These are phyloP conservation scores for Tretioscincus oriximinensis DNA, from an alignment of 2,113 vertebrate genomes.

Conservation along the genomic window DNA sequence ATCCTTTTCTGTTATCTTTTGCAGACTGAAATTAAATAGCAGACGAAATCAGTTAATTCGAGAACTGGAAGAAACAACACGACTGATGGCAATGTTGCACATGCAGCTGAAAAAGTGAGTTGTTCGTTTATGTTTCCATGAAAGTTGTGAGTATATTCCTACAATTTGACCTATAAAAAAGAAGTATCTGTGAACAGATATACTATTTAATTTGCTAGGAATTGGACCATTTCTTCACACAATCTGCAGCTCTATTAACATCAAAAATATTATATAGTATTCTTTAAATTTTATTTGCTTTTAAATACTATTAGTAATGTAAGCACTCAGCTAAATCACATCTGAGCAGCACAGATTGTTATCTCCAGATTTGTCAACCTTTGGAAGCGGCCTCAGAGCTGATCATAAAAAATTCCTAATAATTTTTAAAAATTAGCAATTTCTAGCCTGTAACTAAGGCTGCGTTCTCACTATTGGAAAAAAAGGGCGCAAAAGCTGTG, in stretches of 20 bases:
- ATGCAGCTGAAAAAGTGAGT: constrained; percentile 90
- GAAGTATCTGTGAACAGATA: not conserved
- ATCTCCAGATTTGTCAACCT: not conserved
- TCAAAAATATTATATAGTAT: not conserved
- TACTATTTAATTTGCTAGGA: not conserved
- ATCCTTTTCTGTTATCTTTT: constrained; percentile 12
- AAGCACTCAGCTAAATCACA: not conserved
- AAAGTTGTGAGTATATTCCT: not conserved
- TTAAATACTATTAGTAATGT: not conserved
- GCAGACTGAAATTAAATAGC: constrained; percentile 87
- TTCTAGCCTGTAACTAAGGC: not conserved
- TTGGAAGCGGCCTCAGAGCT: not conserved
- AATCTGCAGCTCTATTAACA: not conserved
- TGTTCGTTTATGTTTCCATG: not conserved
- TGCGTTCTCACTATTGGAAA: not conserved
- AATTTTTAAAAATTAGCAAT: not conserved
- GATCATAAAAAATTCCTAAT: not conserved
- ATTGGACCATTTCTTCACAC: not conserved
- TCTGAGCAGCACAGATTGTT: not conserved
- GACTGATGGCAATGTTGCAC: constrained; percentile 82
- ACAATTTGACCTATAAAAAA: not conserved
- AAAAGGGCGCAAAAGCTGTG: not conserved
- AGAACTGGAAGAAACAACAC: constrained; percentile 92
- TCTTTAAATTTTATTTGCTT: too few species aligned
- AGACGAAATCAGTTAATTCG: constrained; percentile 89